These are phyloP conservation scores for Lasioglossum zephyrum DNA, from an alignment of 2,888 invertebrate species.

Conservation along the genomic window DNA sequence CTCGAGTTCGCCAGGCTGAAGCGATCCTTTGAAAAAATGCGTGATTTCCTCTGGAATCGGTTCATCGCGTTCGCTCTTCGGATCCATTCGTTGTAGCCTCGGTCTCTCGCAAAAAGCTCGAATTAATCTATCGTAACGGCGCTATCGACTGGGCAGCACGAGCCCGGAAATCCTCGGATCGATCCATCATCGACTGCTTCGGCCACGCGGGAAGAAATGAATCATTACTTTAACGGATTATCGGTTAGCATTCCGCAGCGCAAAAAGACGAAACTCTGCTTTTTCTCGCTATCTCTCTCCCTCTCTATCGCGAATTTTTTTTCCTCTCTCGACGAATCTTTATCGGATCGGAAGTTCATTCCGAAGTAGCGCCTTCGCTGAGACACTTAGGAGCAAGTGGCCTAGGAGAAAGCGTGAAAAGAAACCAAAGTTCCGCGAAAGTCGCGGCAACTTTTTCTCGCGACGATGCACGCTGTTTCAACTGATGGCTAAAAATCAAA, in stretches of 20 bases:
- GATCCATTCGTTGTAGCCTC: not conserved
- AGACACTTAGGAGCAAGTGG: constrained; percentile 50
- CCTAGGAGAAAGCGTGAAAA: not conserved
- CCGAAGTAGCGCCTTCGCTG: constrained; percentile 48
- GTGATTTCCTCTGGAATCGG: not conserved
- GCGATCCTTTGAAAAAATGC: not conserved
- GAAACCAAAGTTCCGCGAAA: constrained; percentile 22
- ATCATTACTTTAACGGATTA: constrained; percentile 59
- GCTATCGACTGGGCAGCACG: not conserved
- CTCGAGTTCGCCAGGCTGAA: not conserved
- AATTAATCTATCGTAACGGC: constrained; percentile 29
- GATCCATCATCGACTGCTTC: constrained; percentile 40
- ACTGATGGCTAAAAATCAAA: not conserved
- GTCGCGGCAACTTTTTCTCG: constrained; percentile 3
- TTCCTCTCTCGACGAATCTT: constrained; percentile 41
- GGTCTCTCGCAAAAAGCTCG: not conserved
- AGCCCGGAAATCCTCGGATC: constrained; percentile 14
- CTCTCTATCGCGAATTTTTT: constrained; percentile 47
- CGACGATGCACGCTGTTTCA: not conserved
- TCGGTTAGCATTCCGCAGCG: constrained; percentile 26
- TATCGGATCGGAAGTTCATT: constrained; percentile 61
- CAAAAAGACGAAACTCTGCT: constrained; percentile 47
- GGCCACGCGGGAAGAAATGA: constrained; percentile 10
- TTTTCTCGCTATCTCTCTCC: not conserved
- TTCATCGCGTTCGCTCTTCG: not conserved